phyloP scores from a whole-genome alignment of 2,888 invertebrate species.

The Tinea pellionella region DNA sequence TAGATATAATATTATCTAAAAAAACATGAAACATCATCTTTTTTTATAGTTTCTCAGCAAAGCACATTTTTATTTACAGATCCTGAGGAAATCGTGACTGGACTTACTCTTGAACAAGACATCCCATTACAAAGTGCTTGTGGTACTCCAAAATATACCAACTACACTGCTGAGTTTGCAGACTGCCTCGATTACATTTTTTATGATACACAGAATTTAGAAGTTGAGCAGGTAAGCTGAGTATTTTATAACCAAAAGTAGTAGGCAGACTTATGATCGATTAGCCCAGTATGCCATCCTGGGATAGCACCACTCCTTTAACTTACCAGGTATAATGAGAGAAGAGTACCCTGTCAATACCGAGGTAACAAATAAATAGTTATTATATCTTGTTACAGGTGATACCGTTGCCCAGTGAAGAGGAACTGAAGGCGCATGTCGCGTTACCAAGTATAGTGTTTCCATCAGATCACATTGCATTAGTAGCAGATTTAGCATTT shows the following conservation, averaged over 20 bases:
- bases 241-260: too few relatives aligned
- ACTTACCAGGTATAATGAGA: too few relatives aligned
- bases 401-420: conserved; percentile 83
- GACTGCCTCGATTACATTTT: conserved; percentile 95
- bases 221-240: conserved; percentile 70
- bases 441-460: conserved; percentile 91
- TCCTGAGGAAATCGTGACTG: conserved; percentile 71
- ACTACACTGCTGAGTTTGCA: conserved; percentile 83
- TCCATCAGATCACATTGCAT: conserved; percentile 94
- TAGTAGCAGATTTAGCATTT: conserved; percentile 79
- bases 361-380: too few relatives aligned
- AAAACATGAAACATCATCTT: too few relatives aligned
- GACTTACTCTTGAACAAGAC: conserved; percentile 74
- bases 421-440: conserved; percentile 77
- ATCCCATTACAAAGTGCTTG: conserved; percentile 80
- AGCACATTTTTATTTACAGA: conserved; percentile 64
- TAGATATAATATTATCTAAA: too few relatives aligned
- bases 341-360: too few relatives aligned
- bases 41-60: too few relatives aligned
- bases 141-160: conserved; percentile 86
- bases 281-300: too few relatives aligned
- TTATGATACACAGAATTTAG: conserved; percentile 74
- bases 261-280: too few relatives aligned
- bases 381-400: conserved; percentile 55
- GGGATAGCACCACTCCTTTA: too few relatives aligned